Conservation (phyloP, 2,113 vertebrate species). For the Chionomys nivalis region DNA sequence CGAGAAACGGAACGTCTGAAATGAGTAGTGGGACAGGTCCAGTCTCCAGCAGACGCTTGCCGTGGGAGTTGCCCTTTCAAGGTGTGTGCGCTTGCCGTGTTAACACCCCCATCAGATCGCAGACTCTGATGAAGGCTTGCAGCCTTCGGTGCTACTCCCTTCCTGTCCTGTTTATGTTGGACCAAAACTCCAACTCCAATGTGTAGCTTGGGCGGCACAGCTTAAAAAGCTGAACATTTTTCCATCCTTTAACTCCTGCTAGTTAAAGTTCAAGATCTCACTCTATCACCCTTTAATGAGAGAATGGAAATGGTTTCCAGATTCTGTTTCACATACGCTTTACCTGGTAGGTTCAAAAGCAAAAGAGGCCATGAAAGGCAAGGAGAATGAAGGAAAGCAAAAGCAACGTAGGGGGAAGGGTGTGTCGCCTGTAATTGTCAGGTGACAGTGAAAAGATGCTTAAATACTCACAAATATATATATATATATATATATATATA, state of each 20-base stretch:
- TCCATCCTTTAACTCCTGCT: conserved; percentile 38
- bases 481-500: no score
- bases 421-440: neutral
- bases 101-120: neutral
- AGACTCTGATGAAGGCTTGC: conserved; percentile 24
- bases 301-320: neutral
- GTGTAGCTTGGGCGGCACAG: neutral
- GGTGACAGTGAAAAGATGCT: neutral
- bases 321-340: neutral
- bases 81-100: conserved; percentile 48
- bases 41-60: neutral
- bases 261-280: conserved; percentile 25
- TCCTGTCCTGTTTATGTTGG: conserved; percentile 66
- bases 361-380: neutral
- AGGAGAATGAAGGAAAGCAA: neutral
- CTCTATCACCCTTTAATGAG: neutral
- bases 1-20: neutral
- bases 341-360: neutral
- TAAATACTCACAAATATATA: neutral
- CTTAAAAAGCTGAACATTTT: conserved; percentile 38
- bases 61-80: neutral
- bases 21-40: neutral
- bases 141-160: conserved; percentile 53
- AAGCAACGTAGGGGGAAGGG: neutral
- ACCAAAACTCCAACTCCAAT: neutral